Base-by-base conservation (phyloP, 2,888 invertebrate genomes). In the Xiphydria camelus region DNA sequence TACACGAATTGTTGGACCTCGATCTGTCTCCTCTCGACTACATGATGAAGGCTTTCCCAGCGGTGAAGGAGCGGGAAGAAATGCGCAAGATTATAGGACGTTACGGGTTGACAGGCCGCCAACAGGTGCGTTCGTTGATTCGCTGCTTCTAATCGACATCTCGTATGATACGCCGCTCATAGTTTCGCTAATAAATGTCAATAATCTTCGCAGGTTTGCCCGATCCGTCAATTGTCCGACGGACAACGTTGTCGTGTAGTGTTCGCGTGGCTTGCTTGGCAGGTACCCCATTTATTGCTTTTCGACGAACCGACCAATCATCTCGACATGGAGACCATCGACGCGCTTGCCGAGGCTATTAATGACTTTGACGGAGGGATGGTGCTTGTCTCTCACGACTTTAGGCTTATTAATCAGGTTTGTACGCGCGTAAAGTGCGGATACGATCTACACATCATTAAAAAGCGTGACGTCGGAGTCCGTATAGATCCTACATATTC, bases 381-480 rank as follows among this genome's bases (percentile, higher is more conserved):
- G 90, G 93, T 99, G 54, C 85, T 99, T 17, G 99, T 99, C 66
- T 96, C 95, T 79, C 99, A 99, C 90, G 99, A 99, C 83, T 99
- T 99, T 83, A 84, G 99, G 76, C 87, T 99, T 41, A 99, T 99
- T 55, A 94, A 91, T 79, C 98, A 99, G 86, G 97, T 96, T 73
- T 61, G 66, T 58, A 19, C 6, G 32, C 7, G 17, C n/a, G 6
- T 18, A 1, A 26, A 21, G 1, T 19, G 19, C n/a, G 14, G 6
- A 12, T 26, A 12, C 12, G 26, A 26, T 26, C 12, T 10, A 12
- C 12, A 26, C 3, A 26, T 26, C 12, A 26, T 12, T 12, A 12
- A 10, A n/a, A 33, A 21, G 10, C 3, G 4, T n/a, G n/a, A n/a
- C n/a, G n/a, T n/a, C n/a, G n/a, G n/a, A n/a, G n/a, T n/a, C n/a